These are phyloP conservation scores for Bombus sibiricus DNA, from an alignment of 1,140 invertebrate genomes.

Conservation along the genomic window DNA sequence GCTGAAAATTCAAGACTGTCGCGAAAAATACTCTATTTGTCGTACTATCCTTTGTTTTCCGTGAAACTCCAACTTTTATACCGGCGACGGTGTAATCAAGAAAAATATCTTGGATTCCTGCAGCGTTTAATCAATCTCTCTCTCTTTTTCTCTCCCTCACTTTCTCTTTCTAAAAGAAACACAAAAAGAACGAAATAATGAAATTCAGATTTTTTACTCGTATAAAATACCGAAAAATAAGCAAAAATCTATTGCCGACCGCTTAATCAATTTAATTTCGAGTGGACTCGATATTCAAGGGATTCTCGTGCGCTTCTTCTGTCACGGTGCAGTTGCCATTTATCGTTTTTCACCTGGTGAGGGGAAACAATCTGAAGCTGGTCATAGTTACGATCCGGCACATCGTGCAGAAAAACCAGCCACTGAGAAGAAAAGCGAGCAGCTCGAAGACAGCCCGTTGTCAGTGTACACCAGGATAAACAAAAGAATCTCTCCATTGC, in stretches of 20 bases:
- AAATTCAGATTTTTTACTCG: neutral
- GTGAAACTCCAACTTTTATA: neutral
- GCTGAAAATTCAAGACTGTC: neutral
- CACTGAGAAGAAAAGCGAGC: neutral
- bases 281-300: neutral
- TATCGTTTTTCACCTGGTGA: neutral
- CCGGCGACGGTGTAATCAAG: neutral
- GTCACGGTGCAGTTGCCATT: neutral
- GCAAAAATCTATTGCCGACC: too few relatives aligned
- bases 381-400: neutral
- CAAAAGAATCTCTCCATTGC: neutral
- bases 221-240: too few relatives aligned
- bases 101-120: neutral
- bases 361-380: neutral
- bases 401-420: neutral
- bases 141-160: rapidly evolving
- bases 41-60: neutral
- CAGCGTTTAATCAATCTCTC: neutral
- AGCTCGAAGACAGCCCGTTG: conserved; percentile 4
- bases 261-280: neutral
- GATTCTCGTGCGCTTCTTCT: neutral
- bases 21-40: neutral
- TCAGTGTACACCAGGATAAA: neutral
- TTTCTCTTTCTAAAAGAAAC: neutral
- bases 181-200: neutral